Conservation (phyloP, 2,888 invertebrate species). For the Napeogenes sylphis region DNA sequence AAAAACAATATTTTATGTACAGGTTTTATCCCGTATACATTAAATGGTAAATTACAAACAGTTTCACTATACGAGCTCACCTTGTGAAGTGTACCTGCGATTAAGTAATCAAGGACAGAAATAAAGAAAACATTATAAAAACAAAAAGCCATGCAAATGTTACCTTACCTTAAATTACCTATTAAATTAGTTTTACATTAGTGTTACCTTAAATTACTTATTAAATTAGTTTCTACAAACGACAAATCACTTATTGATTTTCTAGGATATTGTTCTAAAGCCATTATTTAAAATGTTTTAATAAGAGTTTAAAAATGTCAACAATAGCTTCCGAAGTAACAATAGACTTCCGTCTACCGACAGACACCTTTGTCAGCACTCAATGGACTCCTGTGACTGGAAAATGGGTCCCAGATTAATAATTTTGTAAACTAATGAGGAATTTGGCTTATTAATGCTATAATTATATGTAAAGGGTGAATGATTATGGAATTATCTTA, state of each 20-base stretch:
- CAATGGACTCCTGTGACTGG: constrained; percentile 61
- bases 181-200: too few species aligned
- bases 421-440: constrained; percentile 60
- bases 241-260: constrained; percentile 28
- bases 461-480: constrained; percentile 40
- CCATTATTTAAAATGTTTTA: constrained; percentile 43
- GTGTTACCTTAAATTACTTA: too few species aligned
- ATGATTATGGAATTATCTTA: too few species aligned
- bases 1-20: background rate
- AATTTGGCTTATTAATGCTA: constrained; percentile 30
- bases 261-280: constrained; percentile 21
- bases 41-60: too few species aligned
- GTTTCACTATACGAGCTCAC: too few species aligned
- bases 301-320: constrained; percentile 70
- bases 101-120: too few species aligned
- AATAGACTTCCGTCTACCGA: constrained; percentile 67
- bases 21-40: too few species aligned
- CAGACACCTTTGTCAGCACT: constrained; percentile 64
- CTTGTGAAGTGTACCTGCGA: too few species aligned
- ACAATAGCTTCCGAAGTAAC: constrained; percentile 73
- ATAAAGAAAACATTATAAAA: too few species aligned
- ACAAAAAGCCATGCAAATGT: background rate
- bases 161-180: too few species aligned
- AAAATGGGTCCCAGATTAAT: constrained; percentile 67
- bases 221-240: constrained; percentile 4